A percentile compares a stretch with the other conserved stretches of the same genome.
phyloP scores from a whole-genome alignment of 2,888 invertebrate genomes.

The Lasius platythorax region DNA sequence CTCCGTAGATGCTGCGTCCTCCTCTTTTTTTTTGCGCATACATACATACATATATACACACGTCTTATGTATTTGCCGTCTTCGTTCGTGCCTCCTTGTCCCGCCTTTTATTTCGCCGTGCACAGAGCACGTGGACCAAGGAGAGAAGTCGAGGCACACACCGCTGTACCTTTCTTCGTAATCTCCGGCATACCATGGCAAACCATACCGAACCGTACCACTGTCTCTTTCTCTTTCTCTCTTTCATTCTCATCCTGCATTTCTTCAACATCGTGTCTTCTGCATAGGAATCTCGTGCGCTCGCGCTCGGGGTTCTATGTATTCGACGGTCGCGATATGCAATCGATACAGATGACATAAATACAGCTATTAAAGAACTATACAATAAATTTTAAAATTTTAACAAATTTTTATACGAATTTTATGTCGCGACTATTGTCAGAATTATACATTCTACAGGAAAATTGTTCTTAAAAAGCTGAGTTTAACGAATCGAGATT shows the following conservation, averaged over 20 bases:
- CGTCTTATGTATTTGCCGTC: conserved; percentile 50
- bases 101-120: conserved; percentile 63
- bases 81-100: not conserved
- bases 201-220: conserved; percentile 64
- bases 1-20: conserved; percentile 47
- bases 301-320: conserved; percentile 75
- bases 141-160: conserved; percentile 60
- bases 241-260: conserved; percentile 39
- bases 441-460: not conserved
- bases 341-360: not conserved
- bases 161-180: conserved; percentile 56
- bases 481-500: not conserved
- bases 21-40: conserved; percentile 35
- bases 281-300: conserved; percentile 78
- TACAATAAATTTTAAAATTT: not conserved
- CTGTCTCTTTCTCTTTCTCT: conserved; percentile 44
- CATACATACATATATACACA: not conserved
- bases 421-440: not conserved
- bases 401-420: not conserved
- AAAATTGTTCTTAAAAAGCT: not conserved
- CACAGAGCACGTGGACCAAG: conserved; percentile 54
- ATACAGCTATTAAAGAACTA: not conserved
- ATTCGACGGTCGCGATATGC: not conserved
- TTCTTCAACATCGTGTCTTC: conserved; percentile 69
- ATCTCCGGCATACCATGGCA: conserved; percentile 63